Evolutionary conservation across 2,797 vertebrate genomes (phyloP), one percentile per base, ranked within the genome.

Genomic region (Eidolon dupreanum): DNA sequence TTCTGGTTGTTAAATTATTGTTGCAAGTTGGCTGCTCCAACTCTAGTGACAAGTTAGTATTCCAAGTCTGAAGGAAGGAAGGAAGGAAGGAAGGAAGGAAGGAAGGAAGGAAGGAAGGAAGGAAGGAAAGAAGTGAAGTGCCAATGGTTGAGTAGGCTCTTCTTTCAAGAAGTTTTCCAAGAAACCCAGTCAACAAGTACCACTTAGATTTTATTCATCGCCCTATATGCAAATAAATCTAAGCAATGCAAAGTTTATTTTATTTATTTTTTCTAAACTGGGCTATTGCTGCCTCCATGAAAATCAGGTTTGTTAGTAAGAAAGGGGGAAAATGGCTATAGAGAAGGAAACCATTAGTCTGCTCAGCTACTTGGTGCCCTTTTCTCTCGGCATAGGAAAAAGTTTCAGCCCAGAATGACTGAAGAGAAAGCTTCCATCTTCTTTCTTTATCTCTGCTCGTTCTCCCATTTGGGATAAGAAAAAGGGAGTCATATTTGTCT

Each of bases 351-450:
- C 2, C 51, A 46, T 31, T 0, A 16, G 9, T 53, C 12, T 63
- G 1, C 0, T 3, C 4, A 6, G 17, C 33, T 36, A 10, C 9
- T 13, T 79, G 24, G 10, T 78, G 20, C 1, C 15, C 0, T 53
- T 59, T 57, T 63, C 16, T 90, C 36, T 57, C 11, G 49, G 20
- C 8, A 43, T 55, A 38, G 11, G 38, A 73, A 19, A 13, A 28
- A 22, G 13, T 38, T 28, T 33, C 4, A 63, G 59, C 66, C 51
- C 65, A 26, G 59, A 85, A 84, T 24, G 11, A 12, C 26, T 77
- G 16, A 55, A 12, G 31, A 71, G 7, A 5, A 85, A 61, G 57
- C 24, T 33, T 46, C 33, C 5, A 22, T 49, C 10, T 61, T 75
- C 33, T 51, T 43, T 81, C 57, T 77, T 78, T 22, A 74, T 12